Evolutionary conservation across 2,113 vertebrate genomes (phyloP).

Genomic region (Ranitomeya imitator): DNA sequence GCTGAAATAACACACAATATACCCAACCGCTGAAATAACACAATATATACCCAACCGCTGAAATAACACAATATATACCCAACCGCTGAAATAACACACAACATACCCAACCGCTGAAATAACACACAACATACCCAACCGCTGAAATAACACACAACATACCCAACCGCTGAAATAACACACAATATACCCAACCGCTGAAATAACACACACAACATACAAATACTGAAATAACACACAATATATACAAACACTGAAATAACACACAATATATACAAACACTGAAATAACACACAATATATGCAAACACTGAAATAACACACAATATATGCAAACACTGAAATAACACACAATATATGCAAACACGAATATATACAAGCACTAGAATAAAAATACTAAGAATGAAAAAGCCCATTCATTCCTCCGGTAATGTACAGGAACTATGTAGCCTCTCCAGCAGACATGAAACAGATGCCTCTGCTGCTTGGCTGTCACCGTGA

Average conservation of each 20-base stretch:
- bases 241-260: neutral
- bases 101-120: too few relatives aligned
- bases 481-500: conserved; percentile 61
- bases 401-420: neutral
- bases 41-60: too few relatives aligned
- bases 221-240: neutral
- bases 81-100: too few relatives aligned
- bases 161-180: too few relatives aligned
- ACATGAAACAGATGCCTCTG: conserved; percentile 14
- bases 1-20: too few relatives aligned
- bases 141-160: too few relatives aligned
- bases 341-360: neutral
- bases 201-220: neutral
- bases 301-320: neutral
- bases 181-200: too few relatives aligned
- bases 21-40: too few relatives aligned
- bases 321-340: neutral
- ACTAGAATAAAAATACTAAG: neutral
- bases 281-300: neutral
- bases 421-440: too few relatives aligned
- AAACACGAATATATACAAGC: neutral
- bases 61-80: too few relatives aligned
- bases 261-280: neutral
- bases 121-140: too few relatives aligned
- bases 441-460: neutral